Conservation (phyloP, 2,797 vertebrate genomes). For the Neosilurus mollespiculum region DNA sequence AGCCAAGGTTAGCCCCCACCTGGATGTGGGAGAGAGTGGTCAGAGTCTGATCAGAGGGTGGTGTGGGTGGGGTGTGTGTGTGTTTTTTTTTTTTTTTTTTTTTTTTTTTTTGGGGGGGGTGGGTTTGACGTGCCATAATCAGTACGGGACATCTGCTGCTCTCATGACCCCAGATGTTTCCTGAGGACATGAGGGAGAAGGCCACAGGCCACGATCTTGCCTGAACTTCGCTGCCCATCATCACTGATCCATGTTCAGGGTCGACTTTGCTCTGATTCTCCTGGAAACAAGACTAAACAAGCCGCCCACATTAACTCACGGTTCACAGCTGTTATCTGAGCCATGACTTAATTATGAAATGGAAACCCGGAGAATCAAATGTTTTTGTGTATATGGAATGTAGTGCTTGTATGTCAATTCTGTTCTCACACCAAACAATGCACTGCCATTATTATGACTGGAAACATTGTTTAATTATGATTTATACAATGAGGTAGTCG, state of each 20-base stretch:
- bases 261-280: constrained; percentile 71
- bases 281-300: constrained; percentile 70
- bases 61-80: constrained; percentile 60
- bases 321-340: constrained; percentile 58
- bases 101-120: not conserved
- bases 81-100: constrained; percentile 49
- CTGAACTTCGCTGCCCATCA: constrained; percentile 58
- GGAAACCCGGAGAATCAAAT: constrained; percentile 16
- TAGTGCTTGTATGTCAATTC: not conserved
- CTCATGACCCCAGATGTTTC: constrained; percentile 81
- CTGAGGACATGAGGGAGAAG: constrained; percentile 71
- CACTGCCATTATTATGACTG: not conserved
- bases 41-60: constrained; percentile 53
- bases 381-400: not conserved
- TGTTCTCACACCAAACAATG: constrained; percentile 19
- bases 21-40: constrained; percentile 66
- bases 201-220: constrained; percentile 59
- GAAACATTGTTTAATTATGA: constrained; percentile 26
- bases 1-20: constrained; percentile 75
- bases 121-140: constrained; percentile 68
- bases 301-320: not conserved
- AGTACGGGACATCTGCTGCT: constrained; percentile 78
- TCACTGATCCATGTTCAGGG: constrained; percentile 63
- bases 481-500: constrained; percentile 46
- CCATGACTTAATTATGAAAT: not conserved